These are phyloP conservation scores for Heliopora coerulea DNA, from an alignment of 92 coral and sea anemone species.

Conservation along the genomic window DNA sequence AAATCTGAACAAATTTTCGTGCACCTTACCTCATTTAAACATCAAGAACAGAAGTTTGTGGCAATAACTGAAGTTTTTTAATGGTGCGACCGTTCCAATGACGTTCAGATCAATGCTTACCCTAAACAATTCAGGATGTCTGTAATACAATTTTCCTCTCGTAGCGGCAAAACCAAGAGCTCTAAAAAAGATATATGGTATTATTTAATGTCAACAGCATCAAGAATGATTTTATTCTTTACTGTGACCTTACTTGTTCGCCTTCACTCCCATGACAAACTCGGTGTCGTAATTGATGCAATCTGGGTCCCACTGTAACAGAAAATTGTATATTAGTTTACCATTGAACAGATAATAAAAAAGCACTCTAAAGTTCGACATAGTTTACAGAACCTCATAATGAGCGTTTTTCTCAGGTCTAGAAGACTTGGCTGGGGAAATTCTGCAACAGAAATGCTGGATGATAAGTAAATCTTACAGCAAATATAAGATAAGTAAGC, in stretches of 20 bases:
- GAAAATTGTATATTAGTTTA: neutral
- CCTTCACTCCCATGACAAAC: slow-evolving; percentile 98
- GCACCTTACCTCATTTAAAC: no score
- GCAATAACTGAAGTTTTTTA: no score
- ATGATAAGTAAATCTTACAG: no score
- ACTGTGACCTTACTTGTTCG: slow-evolving; percentile 75
- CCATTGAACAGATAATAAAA: neutral
- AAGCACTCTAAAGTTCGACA: neutral
- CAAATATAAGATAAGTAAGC: no score
- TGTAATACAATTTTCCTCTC: slow-evolving; percentile 82
- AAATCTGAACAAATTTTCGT: no score
- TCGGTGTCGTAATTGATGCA: slow-evolving; percentile 88
- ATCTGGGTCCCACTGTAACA: slow-evolving; percentile 89
- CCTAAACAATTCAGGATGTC: slow-evolving; percentile 90
- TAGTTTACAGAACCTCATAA: slow-evolving; percentile 48
- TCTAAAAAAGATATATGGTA: slow-evolving; percentile 36
- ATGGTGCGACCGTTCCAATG: no score
- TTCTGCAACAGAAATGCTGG: slow-evolving; percentile 46
- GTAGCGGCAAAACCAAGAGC: slow-evolving; percentile 99
- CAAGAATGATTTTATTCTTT: neutral
- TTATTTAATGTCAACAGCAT: neutral
- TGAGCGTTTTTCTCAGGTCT: slow-evolving; percentile 58
- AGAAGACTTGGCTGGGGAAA: slow-evolving; percentile 58
- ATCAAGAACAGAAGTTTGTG: no score
- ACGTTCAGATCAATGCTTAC: no score